Evolutionary conservation across 1,140 invertebrate genomes (phyloP), one percentile per base, ranked within the genome.

Genomic region (Gerris buenoi): DNA sequence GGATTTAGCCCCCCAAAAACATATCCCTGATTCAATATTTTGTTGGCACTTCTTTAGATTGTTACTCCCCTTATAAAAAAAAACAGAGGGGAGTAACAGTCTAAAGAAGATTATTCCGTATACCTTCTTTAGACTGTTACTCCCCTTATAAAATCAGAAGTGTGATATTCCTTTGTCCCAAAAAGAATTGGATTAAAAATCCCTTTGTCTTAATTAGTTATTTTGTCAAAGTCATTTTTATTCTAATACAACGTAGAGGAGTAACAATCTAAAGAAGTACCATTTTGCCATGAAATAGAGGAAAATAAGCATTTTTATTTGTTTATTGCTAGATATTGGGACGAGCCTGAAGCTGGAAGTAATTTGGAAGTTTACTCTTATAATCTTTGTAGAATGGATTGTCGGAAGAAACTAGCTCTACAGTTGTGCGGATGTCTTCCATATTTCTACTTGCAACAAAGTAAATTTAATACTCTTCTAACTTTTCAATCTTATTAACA

Each of bases 331-430:
- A 84, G 33, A 2, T 86, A 85, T 72, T 76, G 78, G 23, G 75
- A 84, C 68, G 86, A 88, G 75, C 71, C 71, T 1, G 18, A 29
- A 1, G 76, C 75, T 25, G 81, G 85, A 62, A 72, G 84, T 83
- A 56, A 82, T 80, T 64, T 79, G 82, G 23, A 58, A 0, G 81
- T 84, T 22, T 87, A 88, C 73, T 83, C 83, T 13, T 86, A 85
- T 69, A 84, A 82, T 0, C 73, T 85, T 61, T 88, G 86, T 70
- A 76, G 84, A 2, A 85, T 85, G 76, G 83, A 87, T 70, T 88
- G 86, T 61, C 78, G 86, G 18, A 79, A 84, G 67, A 75, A 78
- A 27, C 75, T 86, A 1, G 81, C 83, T 33, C 70, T 83, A 14
- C 74, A 80, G 65, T 78, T 82, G n/a, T 88, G 86, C 71, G 76